A percentile compares a stretch with the other conserved stretches of the same genome.
Evolutionary conservation across 1,140 invertebrate species (phyloP).

Genomic region (Eupristina koningsbergeri): DNA sequence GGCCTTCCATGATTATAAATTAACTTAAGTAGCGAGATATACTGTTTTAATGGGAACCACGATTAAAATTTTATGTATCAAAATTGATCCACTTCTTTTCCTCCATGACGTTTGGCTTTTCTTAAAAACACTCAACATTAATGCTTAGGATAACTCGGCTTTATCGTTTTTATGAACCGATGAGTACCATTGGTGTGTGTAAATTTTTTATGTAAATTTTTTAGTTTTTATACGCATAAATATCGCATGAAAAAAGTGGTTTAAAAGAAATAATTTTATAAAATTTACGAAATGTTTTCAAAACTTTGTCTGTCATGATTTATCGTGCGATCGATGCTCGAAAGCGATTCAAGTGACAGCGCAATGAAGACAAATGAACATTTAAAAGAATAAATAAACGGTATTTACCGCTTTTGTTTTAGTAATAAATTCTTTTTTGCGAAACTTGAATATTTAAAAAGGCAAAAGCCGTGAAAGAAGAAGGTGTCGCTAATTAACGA

Average conservation of each 20-base stretch:
- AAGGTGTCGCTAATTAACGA: neutral
- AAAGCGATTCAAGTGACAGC: neutral
- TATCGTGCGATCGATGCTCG: neutral
- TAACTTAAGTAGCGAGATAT: too few relatives aligned
- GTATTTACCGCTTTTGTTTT: neutral
- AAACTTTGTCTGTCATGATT: neutral
- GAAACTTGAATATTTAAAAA: neutral
- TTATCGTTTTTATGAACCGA: too few relatives aligned
- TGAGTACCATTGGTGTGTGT: too few relatives aligned
- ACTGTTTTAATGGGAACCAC: neutral
- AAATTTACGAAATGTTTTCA: neutral
- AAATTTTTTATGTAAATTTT: too few relatives aligned
- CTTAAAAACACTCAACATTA: neutral
- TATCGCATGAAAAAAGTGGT: neutral
- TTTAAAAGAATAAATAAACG: neutral
- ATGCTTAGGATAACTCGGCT: too few relatives aligned
- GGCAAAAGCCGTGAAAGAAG: neutral
- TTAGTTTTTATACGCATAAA: neutral
- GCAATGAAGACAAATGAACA: constrained; percentile 10
- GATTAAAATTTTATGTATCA: neutral
- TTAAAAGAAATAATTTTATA: neutral
- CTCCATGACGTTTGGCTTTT: too few relatives aligned
- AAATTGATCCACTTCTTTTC: neutral
- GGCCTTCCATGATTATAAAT: neutral
- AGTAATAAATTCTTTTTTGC: neutral